These are phyloP conservation scores for Blera fallax DNA, from an alignment of 2,888 invertebrate species.

Conservation along the genomic window DNA sequence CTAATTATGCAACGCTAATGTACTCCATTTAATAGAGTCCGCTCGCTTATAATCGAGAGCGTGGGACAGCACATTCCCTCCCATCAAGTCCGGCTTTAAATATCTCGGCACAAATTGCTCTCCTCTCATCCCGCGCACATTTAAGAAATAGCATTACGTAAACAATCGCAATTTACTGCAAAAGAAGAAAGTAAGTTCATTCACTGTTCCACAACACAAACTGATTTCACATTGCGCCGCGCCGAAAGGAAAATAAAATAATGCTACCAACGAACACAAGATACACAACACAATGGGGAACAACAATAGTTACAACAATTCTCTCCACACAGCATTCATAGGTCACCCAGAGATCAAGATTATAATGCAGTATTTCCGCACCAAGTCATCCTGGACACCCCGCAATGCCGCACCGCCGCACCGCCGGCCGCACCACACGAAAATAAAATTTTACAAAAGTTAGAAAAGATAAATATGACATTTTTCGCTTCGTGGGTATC, in stretches of 20 bases:
- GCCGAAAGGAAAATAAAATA: background rate
- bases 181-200: slow-evolving; percentile 69
- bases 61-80: slow-evolving; percentile 55
- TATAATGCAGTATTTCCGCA: slow-evolving; percentile 64
- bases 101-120: background rate
- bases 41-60: slow-evolving; percentile 27
- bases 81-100: slow-evolving; percentile 18
- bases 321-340: slow-evolving; percentile 51
- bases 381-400: slow-evolving; percentile 39
- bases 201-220: slow-evolving; percentile 48
- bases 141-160: slow-evolving; percentile 55
- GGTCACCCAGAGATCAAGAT: slow-evolving; percentile 69
- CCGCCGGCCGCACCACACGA: background rate
- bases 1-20: slow-evolving; percentile 42
- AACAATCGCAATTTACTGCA: slow-evolving; percentile 54
- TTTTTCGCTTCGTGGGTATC: slow-evolving; percentile 65
- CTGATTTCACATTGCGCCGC: slow-evolving; percentile 57
- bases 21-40: slow-evolving; percentile 13
- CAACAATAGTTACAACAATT: slow-evolving; percentile 53
- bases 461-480: slow-evolving; percentile 60
- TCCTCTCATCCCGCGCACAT: background rate
- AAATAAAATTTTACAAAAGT: background rate
- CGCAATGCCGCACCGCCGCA: background rate
- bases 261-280: too few relatives aligned
- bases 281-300: slow-evolving; percentile 19